Conservation (phyloP, 2,797 vertebrate genomes). For the Xenentodon cancila region DNA sequence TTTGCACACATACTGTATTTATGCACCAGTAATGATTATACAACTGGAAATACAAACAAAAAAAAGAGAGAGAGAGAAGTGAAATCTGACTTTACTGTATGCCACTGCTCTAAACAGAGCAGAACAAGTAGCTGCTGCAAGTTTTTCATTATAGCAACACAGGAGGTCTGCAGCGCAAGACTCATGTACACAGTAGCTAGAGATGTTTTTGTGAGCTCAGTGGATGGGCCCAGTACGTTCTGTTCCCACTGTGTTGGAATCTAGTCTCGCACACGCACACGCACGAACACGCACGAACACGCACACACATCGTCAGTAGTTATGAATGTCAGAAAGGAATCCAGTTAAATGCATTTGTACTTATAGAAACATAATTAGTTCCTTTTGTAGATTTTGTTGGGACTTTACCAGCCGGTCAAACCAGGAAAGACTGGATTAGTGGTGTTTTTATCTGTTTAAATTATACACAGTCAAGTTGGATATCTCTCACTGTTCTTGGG, state of each 20-base stretch:
- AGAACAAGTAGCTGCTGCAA: conserved; percentile 42
- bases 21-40: conserved; percentile 16
- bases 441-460: not conserved
- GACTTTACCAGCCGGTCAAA: conserved; percentile 14
- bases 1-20: conserved; percentile 19
- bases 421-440: conserved; percentile 3
- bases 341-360: conserved; percentile 2
- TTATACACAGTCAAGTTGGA: conserved; percentile 2
- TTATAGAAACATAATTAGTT: not conserved
- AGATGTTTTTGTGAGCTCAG: conserved; percentile 38
- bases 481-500: not conserved
- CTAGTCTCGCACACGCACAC: not conserved
- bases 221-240: conserved; percentile 59
- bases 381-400: conserved; percentile 3
- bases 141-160: conserved; percentile 54
- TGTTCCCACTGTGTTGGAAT: conserved; percentile 60
- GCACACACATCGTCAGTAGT: not conserved
- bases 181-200: conserved; percentile 15
- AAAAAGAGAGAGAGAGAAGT: too few species aligned
- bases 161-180: conserved; percentile 38
- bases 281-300: conserved; percentile 2
- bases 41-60: conserved; percentile 23
- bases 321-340: conserved; percentile 5
- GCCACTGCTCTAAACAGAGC: conserved; percentile 39
- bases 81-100: conserved; percentile 23